These are phyloP conservation scores for Actinemys pallida DNA, from an alignment of 2,113 vertebrate species.

Conservation along the genomic window DNA sequence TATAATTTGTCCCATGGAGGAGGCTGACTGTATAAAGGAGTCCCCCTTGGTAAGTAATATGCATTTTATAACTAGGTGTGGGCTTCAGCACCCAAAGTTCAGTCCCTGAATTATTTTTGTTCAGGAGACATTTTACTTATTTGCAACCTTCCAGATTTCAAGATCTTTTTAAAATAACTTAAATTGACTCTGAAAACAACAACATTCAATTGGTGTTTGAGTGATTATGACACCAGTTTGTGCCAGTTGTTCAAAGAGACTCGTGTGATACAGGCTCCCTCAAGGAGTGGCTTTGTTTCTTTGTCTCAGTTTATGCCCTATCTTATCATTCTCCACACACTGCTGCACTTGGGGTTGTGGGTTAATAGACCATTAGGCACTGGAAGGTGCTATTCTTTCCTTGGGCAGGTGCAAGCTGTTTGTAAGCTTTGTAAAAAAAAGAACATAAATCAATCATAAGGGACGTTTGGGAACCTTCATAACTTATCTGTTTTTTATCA, in stretches of 20 bases:
- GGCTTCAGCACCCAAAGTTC: neutral
- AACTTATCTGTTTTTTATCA: slow-evolving; percentile 32
- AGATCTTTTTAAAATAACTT: neutral
- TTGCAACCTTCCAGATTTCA: neutral
- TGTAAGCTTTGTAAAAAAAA: neutral
- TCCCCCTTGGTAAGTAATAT: neutral
- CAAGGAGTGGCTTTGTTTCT: neutral
- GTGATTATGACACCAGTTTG: neutral
- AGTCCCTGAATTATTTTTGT: neutral
- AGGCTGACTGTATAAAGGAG: no score
- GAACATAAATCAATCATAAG: neutral
- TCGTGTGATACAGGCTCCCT: no score
- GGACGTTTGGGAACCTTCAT: neutral
- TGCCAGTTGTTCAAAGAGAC: neutral
- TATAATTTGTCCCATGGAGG: no score
- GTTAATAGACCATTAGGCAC: neutral
- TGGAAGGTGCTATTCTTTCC: neutral
- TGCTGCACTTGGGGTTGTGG: neutral
- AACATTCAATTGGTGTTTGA: neutral
- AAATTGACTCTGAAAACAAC: neutral
- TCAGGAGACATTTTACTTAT: neutral
- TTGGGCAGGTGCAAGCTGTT: neutral
- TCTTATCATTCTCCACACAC: accelerated
- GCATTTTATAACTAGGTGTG: neutral
- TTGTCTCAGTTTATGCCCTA: neutral